phyloP scores from a whole-genome alignment of 2,797 vertebrate genomes.

The Novumbra hubbsi region DNA sequence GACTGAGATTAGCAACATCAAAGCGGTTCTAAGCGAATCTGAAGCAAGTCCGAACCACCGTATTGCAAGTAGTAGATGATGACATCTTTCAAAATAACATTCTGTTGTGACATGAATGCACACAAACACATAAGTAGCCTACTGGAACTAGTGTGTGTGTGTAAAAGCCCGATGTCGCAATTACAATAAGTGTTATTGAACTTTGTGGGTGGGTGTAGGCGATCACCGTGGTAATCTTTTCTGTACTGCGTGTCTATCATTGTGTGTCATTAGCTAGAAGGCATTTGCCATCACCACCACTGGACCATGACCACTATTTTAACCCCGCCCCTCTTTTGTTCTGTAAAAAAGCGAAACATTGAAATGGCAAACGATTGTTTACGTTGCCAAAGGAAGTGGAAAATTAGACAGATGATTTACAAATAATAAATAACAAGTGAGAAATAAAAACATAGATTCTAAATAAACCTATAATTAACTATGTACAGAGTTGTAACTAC shows the following conservation, averaged over 20 bases:
- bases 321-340: not conserved
- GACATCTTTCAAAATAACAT: slow-evolving; percentile 53
- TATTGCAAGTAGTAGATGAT: slow-evolving; percentile 45
- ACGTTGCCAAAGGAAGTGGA: no score
- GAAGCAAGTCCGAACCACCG: slow-evolving; percentile 45
- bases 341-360: not conserved
- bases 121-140: slow-evolving; percentile 8
- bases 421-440: no score
- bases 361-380: no score
- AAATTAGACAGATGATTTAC: no score
- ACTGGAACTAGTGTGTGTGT: not conserved
- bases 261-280: slow-evolving; percentile 60
- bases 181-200: not conserved
- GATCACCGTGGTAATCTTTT: not conserved
- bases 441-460: no score
- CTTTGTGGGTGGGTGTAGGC: slow-evolving; percentile 19
- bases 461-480: no score
- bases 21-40: slow-evolving; percentile 36
- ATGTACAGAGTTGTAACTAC: no score
- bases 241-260: not conserved
- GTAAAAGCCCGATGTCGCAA: not conserved
- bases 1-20: slow-evolving; percentile 64
- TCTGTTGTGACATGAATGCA: slow-evolving; percentile 26
- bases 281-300: slow-evolving; percentile 57
- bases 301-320: slow-evolving; percentile 31